phyloP scores from a whole-genome alignment of 2,797 vertebrate genomes.

The Leucoraja ocellata region DNA sequence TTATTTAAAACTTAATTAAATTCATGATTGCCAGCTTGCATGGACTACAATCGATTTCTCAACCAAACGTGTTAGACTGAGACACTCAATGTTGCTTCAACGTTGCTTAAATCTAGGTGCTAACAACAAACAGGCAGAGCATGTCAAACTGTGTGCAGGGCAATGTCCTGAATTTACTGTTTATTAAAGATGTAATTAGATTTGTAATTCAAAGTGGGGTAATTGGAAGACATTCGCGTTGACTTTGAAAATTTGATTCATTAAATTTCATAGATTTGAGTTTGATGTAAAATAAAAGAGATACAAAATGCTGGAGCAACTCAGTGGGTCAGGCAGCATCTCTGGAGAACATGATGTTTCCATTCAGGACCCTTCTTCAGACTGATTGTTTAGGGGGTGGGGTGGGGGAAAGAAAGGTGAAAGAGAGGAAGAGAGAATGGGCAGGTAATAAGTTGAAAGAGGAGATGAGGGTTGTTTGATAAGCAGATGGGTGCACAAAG shows the following conservation, averaged over 20 bases:
- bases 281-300: too few species aligned
- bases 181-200: background rate
- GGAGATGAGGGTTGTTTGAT: too few species aligned
- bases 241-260: background rate
- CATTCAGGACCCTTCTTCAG: too few species aligned
- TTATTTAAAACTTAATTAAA: background rate
- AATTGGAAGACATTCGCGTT: background rate
- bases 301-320: too few species aligned
- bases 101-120: background rate
- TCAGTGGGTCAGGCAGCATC: too few species aligned
- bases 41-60: background rate
- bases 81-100: background rate
- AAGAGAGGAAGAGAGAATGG: too few species aligned
- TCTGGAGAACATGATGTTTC: too few species aligned
- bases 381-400: too few species aligned
- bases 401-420: too few species aligned
- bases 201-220: background rate
- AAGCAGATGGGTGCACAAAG: too few species aligned
- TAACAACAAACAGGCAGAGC: background rate
- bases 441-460: too few species aligned
- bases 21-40: background rate
- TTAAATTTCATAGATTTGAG: background rate
- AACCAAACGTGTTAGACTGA: background rate
- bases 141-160: background rate
- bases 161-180: background rate